Percentiles rank a stretch among this genome's conserved stretches.
Conservation (phyloP, 1,140 invertebrate species). For the Rhizoglyphus robini region DNA sequence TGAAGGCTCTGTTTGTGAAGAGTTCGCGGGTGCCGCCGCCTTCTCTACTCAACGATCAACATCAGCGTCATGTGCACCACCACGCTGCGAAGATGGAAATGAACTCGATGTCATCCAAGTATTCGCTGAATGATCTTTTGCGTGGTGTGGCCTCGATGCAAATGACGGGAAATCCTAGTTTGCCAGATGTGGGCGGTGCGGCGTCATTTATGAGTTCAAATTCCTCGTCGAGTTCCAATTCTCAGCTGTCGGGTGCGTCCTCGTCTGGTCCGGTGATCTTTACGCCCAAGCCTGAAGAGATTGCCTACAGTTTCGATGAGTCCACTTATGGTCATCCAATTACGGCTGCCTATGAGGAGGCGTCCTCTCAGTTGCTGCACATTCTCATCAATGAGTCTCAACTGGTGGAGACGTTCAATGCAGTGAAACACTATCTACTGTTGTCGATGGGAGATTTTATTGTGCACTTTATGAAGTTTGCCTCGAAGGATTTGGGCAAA, state of each 20-base stretch:
- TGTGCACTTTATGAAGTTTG: slow-evolving; percentile 76
- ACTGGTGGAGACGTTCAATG: slow-evolving; percentile 69
- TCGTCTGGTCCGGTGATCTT: background rate
- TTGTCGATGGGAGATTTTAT: slow-evolving; percentile 83
- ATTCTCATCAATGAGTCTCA: slow-evolving; percentile 81
- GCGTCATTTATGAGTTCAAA: no score
- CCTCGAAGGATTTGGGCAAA: slow-evolving; percentile 76
- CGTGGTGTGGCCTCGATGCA: no score
- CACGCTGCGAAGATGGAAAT: slow-evolving; percentile 51
- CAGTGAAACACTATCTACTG: slow-evolving; percentile 86
- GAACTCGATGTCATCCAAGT: background rate
- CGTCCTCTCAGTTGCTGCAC: slow-evolving; percentile 72
- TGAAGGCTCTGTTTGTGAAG: no score
- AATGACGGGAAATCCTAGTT: no score
- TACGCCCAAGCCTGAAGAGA: background rate
- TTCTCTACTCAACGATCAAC: slow-evolving; percentile 63
- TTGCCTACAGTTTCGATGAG: slow-evolving; percentile 49
- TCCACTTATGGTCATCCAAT: slow-evolving; percentile 63
- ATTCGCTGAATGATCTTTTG: background rate
- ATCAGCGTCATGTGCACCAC: slow-evolving; percentile 56
- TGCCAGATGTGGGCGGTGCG: background rate
- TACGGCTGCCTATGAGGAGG: slow-evolving; percentile 75
- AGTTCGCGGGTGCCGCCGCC: slow-evolving; percentile 63
- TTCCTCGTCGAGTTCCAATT: background rate
- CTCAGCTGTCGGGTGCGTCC: background rate